These are phyloP conservation scores for Xiphorhynchus elegans DNA, from an alignment of 2,113 vertebrate species.

Conservation along the genomic window DNA sequence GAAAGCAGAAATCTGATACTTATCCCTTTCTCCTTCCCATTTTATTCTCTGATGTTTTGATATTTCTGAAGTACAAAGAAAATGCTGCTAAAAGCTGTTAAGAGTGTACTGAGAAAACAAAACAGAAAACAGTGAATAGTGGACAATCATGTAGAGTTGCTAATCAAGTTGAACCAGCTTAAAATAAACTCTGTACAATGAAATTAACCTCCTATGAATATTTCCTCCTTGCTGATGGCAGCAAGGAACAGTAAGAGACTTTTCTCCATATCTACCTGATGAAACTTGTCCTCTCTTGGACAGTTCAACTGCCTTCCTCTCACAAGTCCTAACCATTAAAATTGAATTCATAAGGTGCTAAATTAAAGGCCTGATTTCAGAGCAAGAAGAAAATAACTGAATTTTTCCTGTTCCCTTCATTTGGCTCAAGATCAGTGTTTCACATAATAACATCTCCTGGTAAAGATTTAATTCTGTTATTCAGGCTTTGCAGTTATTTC, in stretches of 20 bases:
- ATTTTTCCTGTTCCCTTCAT: not conserved
- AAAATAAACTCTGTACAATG: not conserved
- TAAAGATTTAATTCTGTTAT: not conserved
- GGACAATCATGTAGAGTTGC: not conserved
- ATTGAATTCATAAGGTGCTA: not conserved
- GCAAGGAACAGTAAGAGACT: not conserved
- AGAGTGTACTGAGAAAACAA: not conserved
- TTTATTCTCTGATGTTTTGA: not conserved
- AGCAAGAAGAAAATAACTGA: not conserved
- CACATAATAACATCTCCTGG: not conserved
- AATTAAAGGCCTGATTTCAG: not conserved
- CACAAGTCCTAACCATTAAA: not conserved
- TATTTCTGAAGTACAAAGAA: not conserved
- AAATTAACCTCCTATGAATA: not conserved
- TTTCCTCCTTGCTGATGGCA: not conserved
- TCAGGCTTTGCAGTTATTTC: not conserved
- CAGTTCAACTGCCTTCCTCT: not conserved
- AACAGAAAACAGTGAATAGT: not conserved
- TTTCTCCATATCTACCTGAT: not conserved
- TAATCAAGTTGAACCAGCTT: not conserved
- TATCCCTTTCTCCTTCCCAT: not conserved
- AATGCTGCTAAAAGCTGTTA: not conserved
- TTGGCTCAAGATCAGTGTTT: not conserved
- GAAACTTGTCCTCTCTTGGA: not conserved
- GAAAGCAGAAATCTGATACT: not conserved